Conservation (phyloP, 1,140 invertebrate species). For the Harpegnathos saltator region DNA sequence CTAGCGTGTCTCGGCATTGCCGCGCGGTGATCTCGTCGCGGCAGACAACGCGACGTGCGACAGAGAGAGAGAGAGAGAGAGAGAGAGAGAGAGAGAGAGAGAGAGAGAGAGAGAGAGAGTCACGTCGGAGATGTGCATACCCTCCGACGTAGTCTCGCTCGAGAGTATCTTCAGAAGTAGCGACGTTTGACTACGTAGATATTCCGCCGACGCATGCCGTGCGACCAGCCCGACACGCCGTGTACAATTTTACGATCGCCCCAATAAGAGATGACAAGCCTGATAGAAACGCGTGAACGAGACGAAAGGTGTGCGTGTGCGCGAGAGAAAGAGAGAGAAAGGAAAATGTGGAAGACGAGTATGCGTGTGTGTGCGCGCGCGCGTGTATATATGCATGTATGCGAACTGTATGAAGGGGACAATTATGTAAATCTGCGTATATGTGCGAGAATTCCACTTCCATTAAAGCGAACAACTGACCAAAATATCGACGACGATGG, state of each 20-base stretch:
- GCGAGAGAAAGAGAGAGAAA: background rate
- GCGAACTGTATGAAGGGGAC: slow-evolving; percentile 12
- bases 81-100: too few relatives aligned
- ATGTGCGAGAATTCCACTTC: slow-evolving; percentile 60
- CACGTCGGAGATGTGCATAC: too few relatives aligned
- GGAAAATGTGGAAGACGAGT: background rate
- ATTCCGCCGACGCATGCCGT: slow-evolving; percentile 3
- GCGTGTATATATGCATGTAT: background rate
- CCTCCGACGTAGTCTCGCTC: background rate
- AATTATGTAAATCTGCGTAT: slow-evolving; percentile 27
- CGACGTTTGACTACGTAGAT: background rate
- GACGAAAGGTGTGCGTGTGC: background rate
- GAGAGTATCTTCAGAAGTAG: background rate
- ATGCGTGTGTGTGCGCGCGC: background rate
- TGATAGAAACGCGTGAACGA: slow-evolving; percentile 58
- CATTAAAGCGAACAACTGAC: slow-evolving; percentile 62
- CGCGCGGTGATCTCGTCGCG: background rate
- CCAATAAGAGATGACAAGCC: slow-evolving; percentile 72
- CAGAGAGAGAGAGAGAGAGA: too few relatives aligned
- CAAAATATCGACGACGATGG: slow-evolving; percentile 65
- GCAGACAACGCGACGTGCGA: background rate
- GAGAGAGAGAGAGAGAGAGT: too few relatives aligned
- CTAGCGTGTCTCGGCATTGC: background rate
- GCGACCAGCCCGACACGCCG: slow-evolving; percentile 41
- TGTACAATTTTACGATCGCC: slow-evolving; percentile 66